Evolutionary conservation across 2,888 invertebrate genomes (phyloP).

Genomic region (Caenorhabditis sp.): DNA sequence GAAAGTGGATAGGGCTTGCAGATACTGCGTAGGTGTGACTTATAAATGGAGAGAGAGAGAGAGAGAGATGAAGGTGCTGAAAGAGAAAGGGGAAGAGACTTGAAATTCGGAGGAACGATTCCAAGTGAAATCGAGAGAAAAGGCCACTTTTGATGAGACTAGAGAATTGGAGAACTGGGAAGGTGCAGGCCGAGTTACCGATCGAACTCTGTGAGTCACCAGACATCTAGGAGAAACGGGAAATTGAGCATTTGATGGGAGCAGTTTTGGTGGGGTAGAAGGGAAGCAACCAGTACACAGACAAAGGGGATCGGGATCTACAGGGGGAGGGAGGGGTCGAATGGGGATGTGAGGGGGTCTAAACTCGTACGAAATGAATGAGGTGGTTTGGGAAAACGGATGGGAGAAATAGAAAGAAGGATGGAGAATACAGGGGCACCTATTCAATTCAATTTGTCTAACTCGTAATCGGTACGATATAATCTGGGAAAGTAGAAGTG

Average conservation of each 20-base stretch:
- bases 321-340: conserved; percentile 24
- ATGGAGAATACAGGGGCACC: conserved; percentile 41
- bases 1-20: neutral
- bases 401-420: neutral
- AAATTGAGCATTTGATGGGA: conserved; percentile 40
- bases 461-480: conserved; percentile 56
- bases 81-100: conserved; percentile 18
- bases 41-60: conserved; percentile 9
- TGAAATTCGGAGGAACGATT: conserved; percentile 22
- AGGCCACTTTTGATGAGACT: conserved; percentile 32
- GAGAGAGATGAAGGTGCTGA: conserved; percentile 8
- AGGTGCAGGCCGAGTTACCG: conserved; percentile 38
- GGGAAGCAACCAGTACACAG: conserved; percentile 33
- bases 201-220: conserved; percentile 47
- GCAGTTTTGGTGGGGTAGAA: conserved; percentile 17
- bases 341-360: conserved; percentile 2
- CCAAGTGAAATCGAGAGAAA: conserved; percentile 47
- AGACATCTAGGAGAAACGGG: conserved; percentile 9
- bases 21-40: conserved; percentile 16
- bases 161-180: conserved; percentile 7
- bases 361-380: conserved; percentile 50
- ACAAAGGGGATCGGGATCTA: conserved; percentile 50
- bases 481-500: conserved; percentile 11
- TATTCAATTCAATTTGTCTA: conserved; percentile 55
- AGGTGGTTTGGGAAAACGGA: conserved; percentile 31